Percentiles rank a stretch among this genome's conserved stretches.
Evolutionary conservation across 1,140 invertebrate species (phyloP).

Genomic region (Sminthurinus signatus): DNA sequence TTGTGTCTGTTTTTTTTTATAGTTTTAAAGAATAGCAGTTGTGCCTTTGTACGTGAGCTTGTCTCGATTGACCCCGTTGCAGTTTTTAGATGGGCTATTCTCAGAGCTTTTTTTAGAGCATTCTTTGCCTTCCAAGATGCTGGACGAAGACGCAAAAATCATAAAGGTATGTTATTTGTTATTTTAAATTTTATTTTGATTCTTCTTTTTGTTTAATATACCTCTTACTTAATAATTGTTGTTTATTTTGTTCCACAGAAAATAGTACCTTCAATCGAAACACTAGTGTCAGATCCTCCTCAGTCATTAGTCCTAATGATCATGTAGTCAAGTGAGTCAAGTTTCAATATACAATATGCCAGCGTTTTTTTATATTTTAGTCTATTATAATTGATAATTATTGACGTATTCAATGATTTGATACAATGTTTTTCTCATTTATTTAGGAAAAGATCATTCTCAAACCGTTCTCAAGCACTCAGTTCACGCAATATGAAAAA

Average conservation of each 20-base stretch:
- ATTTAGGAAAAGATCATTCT: no score
- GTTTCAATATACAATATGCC: no score
- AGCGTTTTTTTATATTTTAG: no score
- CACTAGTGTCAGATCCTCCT: background rate
- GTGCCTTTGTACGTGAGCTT: slow-evolving; percentile 79
- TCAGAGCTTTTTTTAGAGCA: slow-evolving; percentile 82
- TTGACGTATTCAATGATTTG: no score
- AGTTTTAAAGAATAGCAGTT: slow-evolving; percentile 84
- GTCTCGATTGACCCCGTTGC: slow-evolving; percentile 91
- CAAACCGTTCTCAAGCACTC: slow-evolving; percentile 67
- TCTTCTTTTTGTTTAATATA: slow-evolving; percentile 9
- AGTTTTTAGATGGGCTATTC: slow-evolving; percentile 88
- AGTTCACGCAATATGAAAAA: slow-evolving; percentile 77
- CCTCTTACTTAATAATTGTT: slow-evolving; percentile 1
- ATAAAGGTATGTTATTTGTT: slow-evolving; percentile 52
- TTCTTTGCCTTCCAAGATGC: slow-evolving; percentile 85
- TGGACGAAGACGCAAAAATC: slow-evolving; percentile 56
- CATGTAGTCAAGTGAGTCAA: slow-evolving; percentile 39
- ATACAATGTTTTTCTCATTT: no score
- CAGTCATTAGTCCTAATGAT: slow-evolving; percentile 23
- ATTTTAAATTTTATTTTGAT: no score
- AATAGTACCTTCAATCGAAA: slow-evolving; percentile 4
- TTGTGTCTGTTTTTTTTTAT: no score
- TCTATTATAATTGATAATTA: no score
- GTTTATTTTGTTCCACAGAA: background rate